A percentile compares a stretch with the other conserved stretches of the same genome.
These are phyloP conservation scores for Caenorhabditis brenneri DNA, from an alignment of 1,140 invertebrate genomes.

Conservation along the genomic window DNA sequence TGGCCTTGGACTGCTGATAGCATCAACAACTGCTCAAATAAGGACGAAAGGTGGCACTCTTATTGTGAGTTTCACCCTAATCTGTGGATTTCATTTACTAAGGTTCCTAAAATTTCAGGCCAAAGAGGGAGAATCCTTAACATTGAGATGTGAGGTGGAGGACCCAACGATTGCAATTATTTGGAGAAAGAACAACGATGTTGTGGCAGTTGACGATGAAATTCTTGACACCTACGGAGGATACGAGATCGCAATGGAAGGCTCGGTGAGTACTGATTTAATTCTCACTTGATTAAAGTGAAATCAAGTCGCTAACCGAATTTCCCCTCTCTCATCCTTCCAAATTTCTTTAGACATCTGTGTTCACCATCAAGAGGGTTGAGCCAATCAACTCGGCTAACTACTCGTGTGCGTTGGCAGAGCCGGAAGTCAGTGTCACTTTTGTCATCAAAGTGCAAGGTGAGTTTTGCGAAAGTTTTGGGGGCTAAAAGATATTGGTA, in stretches of 20 bases:
- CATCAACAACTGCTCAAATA: constrained; percentile 5
- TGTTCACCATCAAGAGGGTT: constrained; percentile 40
- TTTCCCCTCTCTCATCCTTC: neutral
- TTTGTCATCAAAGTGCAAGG: constrained; percentile 40
- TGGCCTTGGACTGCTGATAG: constrained; percentile 15
- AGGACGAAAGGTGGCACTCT: constrained; percentile 29
- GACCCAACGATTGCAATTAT: neutral
- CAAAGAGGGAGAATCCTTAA: constrained; percentile 21
- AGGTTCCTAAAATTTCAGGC: neutral
- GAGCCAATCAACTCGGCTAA: constrained; percentile 46
- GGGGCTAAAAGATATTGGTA: neutral
- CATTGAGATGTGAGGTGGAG: neutral
- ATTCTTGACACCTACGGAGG: constrained; percentile 25
- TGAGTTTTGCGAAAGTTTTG: neutral
- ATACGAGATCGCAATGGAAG: constrained; percentile 12
- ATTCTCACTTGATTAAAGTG: constrained; percentile 2
- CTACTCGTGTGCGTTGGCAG: constrained; percentile 38
- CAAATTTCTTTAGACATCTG: constrained; percentile 31
- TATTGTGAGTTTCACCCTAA: neutral
- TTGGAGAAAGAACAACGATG: neutral
- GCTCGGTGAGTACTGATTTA: neutral
- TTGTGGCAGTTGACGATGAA: constrained; percentile 20
- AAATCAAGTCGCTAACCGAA: neutral
- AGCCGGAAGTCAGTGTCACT: constrained; percentile 31
- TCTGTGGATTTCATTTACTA: neutral